Evolutionary conservation across 2,888 invertebrate genomes (phyloP).

Genomic region (Tiliacea citrago): DNA sequence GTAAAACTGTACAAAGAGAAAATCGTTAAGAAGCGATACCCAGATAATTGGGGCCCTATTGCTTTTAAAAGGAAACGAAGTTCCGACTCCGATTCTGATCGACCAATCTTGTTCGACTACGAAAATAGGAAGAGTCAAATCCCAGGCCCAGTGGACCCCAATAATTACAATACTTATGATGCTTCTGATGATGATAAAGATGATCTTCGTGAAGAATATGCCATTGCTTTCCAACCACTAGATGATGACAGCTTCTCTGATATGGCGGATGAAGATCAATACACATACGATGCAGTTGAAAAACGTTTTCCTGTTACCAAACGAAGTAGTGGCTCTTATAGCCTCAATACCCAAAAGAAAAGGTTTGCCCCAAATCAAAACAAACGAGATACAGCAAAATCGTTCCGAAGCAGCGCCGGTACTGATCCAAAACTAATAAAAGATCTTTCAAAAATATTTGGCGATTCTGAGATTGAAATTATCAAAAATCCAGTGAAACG

Average conservation of each 20-base stretch:
- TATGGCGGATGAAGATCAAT: conserved; percentile 84
- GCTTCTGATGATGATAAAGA: conserved; percentile 84
- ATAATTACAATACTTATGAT: conserved; percentile 82
- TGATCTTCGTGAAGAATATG: conserved; percentile 86
- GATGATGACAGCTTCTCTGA: conserved; percentile 85
- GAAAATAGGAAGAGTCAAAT: conserved; percentile 74
- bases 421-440: conserved; percentile 93
- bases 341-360: conserved; percentile 78
- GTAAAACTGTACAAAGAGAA: conserved; percentile 87
- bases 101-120: conserved; percentile 76
- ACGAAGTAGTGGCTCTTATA: conserved; percentile 89
- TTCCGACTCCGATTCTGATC: conserved; percentile 78
- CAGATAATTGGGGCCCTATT: conserved; percentile 88
- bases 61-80: conserved; percentile 89
- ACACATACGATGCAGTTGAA: conserved; percentile 82
- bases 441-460: conserved; percentile 93
- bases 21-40: conserved; percentile 85
- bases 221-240: conserved; percentile 87
- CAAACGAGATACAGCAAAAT: conserved; percentile 78
- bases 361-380: conserved; percentile 78
- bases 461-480: conserved; percentile 81
- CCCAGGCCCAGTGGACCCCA: conserved; percentile 73
- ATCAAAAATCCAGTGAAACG: conserved; percentile 90
- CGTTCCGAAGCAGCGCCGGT: conserved; percentile 86
- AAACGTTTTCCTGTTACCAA: conserved; percentile 93